A percentile compares a stretch with the other conserved stretches of the same genome.
Evolutionary conservation across 2,113 vertebrate species (phyloP).

Genomic region (Vanacampus margaritifer): DNA sequence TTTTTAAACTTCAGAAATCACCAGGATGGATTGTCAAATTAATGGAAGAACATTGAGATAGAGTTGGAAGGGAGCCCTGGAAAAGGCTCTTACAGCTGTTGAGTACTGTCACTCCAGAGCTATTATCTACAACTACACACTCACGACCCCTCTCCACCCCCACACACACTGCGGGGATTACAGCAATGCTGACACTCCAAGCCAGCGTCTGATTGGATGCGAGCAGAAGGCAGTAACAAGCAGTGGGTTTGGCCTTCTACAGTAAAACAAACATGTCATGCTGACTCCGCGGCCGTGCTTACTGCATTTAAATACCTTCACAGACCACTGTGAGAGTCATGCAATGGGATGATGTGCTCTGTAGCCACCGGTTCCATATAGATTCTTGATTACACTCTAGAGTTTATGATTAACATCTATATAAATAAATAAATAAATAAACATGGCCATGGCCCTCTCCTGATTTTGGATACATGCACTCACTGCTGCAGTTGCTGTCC

Average conservation of each 20-base stretch:
- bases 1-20: background rate
- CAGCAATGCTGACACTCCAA: slow-evolving; percentile 19
- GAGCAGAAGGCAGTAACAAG: slow-evolving; percentile 32
- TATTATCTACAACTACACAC: slow-evolving; percentile 37
- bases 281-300: background rate
- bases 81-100: slow-evolving; percentile 48
- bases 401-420: background rate
- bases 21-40: background rate
- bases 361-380: background rate
- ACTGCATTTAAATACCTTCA: background rate
- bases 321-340: background rate
- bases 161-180: slow-evolving; percentile 29
- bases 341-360: background rate
- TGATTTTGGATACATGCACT: background rate
- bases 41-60: background rate
- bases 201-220: slow-evolving; percentile 33
- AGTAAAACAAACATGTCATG: background rate
- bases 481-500: slow-evolving; percentile 13
- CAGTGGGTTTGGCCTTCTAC: background rate
- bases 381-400: background rate
- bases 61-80: slow-evolving; percentile 20
- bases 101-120: slow-evolving; percentile 44
- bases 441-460: background rate
- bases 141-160: slow-evolving; percentile 16
- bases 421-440: too few relatives aligned